Percentiles rank a stretch among this genome's conserved stretches.
These are phyloP conservation scores for Propsilocerus akamusi DNA, from an alignment of 1,140 invertebrate species.

Conservation along the genomic window DNA sequence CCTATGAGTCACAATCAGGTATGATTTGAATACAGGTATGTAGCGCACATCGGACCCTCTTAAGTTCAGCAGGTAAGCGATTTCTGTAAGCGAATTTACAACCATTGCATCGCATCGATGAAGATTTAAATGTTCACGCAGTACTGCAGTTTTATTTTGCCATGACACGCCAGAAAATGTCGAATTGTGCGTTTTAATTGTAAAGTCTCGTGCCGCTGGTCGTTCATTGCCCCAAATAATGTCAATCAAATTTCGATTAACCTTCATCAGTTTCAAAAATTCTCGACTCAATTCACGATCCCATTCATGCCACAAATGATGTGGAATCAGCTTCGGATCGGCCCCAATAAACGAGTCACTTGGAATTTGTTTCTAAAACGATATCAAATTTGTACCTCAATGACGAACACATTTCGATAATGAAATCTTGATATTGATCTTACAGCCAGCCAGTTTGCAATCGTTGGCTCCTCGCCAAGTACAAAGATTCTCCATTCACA, in stretches of 20 bases:
- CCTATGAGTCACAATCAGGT: conserved; percentile 46
- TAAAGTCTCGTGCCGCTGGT: conserved; percentile 25
- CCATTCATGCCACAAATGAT: conserved; percentile 39
- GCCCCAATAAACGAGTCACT: conserved; percentile 51
- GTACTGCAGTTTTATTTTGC: conserved; percentile 48
- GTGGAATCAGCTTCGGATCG: conserved; percentile 56
- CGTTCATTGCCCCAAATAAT: conserved; percentile 42
- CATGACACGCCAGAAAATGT: conserved; percentile 30
- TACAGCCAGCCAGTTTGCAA: conserved; percentile 40
- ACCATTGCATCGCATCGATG: conserved; percentile 56
- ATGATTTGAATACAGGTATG: conserved; percentile 67
- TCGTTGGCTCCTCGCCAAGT: conserved; percentile 35
- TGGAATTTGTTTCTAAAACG: conserved; percentile 40
- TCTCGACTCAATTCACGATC: conserved; percentile 33
- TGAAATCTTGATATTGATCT: conserved; percentile 6
- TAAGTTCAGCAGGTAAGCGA: conserved; percentile 91
- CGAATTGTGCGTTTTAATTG: conserved; percentile 32
- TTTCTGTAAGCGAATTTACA: conserved; percentile 77
- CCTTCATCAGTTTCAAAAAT: conserved; percentile 36
- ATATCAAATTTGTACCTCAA: conserved; percentile 11
- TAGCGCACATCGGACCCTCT: conserved; percentile 76
- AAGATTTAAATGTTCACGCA: conserved; percentile 43
- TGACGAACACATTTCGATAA: conserved; percentile 6
- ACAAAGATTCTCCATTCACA: conserved; percentile 70
- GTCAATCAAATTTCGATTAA: conserved; percentile 61